A percentile compares a stretch with the other conserved stretches of the same genome.
These are phyloP conservation scores for Romanogobio albipinnatus DNA, from an alignment of 2,113 vertebrate species.

Conservation along the genomic window DNA sequence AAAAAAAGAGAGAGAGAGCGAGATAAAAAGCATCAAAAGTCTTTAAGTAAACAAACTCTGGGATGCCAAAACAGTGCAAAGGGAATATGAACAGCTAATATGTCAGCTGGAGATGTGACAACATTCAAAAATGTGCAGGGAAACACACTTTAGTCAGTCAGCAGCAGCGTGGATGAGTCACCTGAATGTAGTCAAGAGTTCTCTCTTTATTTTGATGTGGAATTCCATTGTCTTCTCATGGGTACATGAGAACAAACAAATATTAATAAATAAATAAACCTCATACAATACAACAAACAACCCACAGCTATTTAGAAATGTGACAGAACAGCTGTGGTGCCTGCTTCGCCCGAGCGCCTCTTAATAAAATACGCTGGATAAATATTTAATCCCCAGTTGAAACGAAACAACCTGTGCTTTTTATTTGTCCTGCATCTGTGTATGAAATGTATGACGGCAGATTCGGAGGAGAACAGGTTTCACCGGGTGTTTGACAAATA, in stretches of 20 bases:
- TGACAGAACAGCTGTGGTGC: slow-evolving; percentile 48
- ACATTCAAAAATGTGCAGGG: neutral
- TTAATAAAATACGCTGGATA: slow-evolving; percentile 61
- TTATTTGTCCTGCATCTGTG: slow-evolving; percentile 27
- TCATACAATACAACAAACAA: slow-evolving; percentile 43
- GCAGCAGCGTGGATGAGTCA: slow-evolving; percentile 33
- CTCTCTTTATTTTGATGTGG: slow-evolving; percentile 33
- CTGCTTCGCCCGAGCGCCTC: slow-evolving; percentile 25
- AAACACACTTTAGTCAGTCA: slow-evolving; percentile 43
- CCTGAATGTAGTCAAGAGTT: slow-evolving; percentile 40
- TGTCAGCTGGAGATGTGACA: slow-evolving; percentile 43
- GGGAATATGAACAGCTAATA: slow-evolving; percentile 38
- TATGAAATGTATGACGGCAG: slow-evolving; percentile 31
- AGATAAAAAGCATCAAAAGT: slow-evolving; percentile 17
- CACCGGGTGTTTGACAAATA: slow-evolving; percentile 28
- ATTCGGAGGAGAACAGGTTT: slow-evolving; percentile 11
- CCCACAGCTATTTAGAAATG: slow-evolving; percentile 47
- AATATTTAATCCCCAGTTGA: slow-evolving; percentile 60
- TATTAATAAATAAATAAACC: slow-evolving; percentile 54
- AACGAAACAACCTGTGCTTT: slow-evolving; percentile 41
- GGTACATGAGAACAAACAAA: slow-evolving; percentile 39
- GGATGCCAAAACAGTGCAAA: neutral
- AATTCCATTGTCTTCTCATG: slow-evolving; percentile 47
- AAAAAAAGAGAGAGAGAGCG: neutral
- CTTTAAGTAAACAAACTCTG: slow-evolving; percentile 17